Evolutionary conservation across 2,113 vertebrate species (phyloP).

Genomic region (Misgurnus anguillicaudatus): DNA sequence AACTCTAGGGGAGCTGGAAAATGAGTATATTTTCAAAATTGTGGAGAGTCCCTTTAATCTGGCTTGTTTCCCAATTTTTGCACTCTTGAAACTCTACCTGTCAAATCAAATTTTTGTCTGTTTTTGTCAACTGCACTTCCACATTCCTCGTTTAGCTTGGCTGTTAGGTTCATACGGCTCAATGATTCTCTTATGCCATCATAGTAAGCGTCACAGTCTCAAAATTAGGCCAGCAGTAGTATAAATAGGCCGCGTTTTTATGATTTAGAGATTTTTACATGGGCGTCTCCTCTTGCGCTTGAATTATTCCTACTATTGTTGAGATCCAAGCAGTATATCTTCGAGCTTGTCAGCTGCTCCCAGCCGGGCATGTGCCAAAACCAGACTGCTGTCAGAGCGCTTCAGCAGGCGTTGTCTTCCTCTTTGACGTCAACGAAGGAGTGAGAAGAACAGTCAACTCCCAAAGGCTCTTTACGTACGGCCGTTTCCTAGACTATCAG

Average conservation of each 20-base stretch:
- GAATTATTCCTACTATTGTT: slow-evolving; percentile 28
- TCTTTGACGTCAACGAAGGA: slow-evolving; percentile 43
- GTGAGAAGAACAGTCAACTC: slow-evolving; percentile 35
- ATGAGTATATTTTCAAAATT: too few species aligned
- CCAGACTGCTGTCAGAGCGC: slow-evolving; percentile 22
- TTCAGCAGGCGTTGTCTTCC: slow-evolving; percentile 43
- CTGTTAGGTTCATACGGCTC: not conserved
- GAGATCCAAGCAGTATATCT: slow-evolving; percentile 34
- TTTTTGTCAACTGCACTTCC: not conserved
- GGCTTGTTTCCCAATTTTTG: too few species aligned
- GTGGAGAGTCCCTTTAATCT: too few species aligned
- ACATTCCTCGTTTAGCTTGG: not conserved
- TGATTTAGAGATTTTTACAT: slow-evolving; percentile 29
- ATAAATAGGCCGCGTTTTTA: slow-evolving; percentile 11
- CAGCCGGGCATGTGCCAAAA: slow-evolving; percentile 26
- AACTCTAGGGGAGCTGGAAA: too few species aligned
- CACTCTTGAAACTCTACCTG: too few species aligned
- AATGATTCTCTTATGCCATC: slow-evolving; percentile 10
- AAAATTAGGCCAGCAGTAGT: slow-evolving; percentile 23
- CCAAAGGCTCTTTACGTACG: slow-evolving; percentile 35
- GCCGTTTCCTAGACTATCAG: slow-evolving; percentile 15
- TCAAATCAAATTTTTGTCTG: not conserved
- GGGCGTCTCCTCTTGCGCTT: slow-evolving; percentile 18
- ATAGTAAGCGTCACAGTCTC: not conserved
- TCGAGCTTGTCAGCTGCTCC: slow-evolving; percentile 36